Evolutionary conservation across 2,888 invertebrate species (phyloP).

Genomic region (Agrotis clavis): DNA sequence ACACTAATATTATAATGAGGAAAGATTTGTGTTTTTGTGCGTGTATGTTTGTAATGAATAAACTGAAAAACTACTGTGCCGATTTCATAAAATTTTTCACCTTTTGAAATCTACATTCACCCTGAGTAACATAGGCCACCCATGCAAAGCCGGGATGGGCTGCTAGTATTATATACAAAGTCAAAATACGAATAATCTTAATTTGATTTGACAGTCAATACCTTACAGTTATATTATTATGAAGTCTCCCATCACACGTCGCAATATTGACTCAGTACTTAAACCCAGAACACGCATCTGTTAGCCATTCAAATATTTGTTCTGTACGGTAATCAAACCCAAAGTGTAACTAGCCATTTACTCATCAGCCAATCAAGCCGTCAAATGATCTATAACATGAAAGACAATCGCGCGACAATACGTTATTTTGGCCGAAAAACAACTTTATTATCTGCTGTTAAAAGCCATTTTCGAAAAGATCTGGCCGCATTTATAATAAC

Average conservation of each 20-base stretch:
- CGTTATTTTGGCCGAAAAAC: too few relatives aligned
- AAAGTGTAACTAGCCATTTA: background rate
- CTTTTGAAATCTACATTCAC: too few relatives aligned
- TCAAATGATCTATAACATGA: background rate
- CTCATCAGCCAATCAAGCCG: constrained; percentile 1
- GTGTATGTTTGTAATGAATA: too few relatives aligned
- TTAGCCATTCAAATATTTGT: constrained; percentile 25
- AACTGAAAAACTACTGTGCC: too few relatives aligned
- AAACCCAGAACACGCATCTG: background rate
- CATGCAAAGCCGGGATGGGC: too few relatives aligned
- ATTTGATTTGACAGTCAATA: background rate
- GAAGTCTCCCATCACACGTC: too few relatives aligned
- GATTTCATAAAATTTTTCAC: too few relatives aligned
- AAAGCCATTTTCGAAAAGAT: background rate
- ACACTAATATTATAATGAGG: too few relatives aligned
- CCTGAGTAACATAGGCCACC: too few relatives aligned
- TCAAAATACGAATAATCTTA: too few relatives aligned
- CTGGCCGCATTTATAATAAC: background rate
- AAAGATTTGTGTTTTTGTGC: too few relatives aligned
- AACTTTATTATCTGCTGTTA: background rate
- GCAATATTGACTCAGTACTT: constrained; percentile 4
- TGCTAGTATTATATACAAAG: too few relatives aligned
- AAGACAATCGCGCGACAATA: background rate
- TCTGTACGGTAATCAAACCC: constrained; percentile 12
- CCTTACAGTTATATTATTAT: background rate